Conservation (phyloP, 2,113 vertebrate species). For the Narcine bancroftii region DNA sequence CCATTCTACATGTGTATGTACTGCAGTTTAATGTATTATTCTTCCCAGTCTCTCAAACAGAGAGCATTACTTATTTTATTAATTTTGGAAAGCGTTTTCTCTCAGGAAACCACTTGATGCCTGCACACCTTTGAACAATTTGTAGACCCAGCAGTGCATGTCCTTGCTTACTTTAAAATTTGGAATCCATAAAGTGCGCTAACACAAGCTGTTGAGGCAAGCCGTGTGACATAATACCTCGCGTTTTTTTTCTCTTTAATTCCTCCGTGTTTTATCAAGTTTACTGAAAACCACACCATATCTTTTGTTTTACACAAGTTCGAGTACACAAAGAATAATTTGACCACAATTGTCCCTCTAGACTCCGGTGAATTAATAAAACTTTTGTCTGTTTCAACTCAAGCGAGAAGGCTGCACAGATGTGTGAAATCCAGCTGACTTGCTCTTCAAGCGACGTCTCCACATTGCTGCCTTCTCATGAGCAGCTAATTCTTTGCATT, state of each 20-base stretch:
- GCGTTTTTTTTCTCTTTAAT: not conserved
- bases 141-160: slow-evolving; percentile 45
- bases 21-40: slow-evolving; percentile 42
- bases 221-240: not conserved
- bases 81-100: slow-evolving; percentile 43
- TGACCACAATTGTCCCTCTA: slow-evolving; percentile 21
- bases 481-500: not conserved
- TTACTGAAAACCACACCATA: not conserved
- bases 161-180: slow-evolving; percentile 34
- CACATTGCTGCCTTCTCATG: not conserved
- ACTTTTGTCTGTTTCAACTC: not conserved
- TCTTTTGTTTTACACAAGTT: slow-evolving; percentile 11
- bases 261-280: slow-evolving; percentile 21
- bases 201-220: not conserved
- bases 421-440: not conserved
- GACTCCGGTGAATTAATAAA: slow-evolving; percentile 2
- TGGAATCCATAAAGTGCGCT: slow-evolving; percentile 22
- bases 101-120: slow-evolving; percentile 47
- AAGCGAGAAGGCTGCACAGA: not conserved
- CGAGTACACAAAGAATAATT: not conserved
- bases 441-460: not conserved
- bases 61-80: slow-evolving; percentile 46
- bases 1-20: slow-evolving; percentile 41
- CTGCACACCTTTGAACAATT: slow-evolving; percentile 48
- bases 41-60: slow-evolving; percentile 46